Evolutionary conservation across 2,888 invertebrate genomes (phyloP), one percentile per base, ranked within the genome.

Genomic region (Erpobdella octoculata): DNA sequence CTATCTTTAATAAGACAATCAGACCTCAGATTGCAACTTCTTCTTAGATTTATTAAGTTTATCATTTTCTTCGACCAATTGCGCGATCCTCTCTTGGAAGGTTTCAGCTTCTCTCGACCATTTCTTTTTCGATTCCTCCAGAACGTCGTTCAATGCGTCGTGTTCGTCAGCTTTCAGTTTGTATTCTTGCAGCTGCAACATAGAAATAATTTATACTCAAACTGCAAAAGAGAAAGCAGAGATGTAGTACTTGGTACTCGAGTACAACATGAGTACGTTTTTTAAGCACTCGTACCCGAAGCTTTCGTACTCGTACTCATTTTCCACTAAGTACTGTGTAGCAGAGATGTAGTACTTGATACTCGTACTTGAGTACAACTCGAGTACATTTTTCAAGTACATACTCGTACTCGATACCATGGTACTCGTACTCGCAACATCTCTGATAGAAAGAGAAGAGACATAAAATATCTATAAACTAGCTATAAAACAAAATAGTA

Each of bases 111-210:
- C 82, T 28, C 80, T 74, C n/a, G 88, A 86, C 78, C 91, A 84
- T 85, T 92, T 91, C 87, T 95, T 97, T 79, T 91, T 89, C 78
- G 89, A 89, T 81, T 97, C 96, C 81, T 98, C 97, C n/a, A 94
- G 85, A 33, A 88, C 89, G 3, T 88, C 87, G 0, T 90, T 87
- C 58, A 88, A 88, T 80, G 91, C 90, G 0, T 89, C 87, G 81
- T 95, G 95, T 75, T 97, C 97, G 75, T 97, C 97, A 0, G 92
- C 91, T 82, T 92, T 92, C 86, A 94, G 94, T 85, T 93, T 93
- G 2, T 90, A 79, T 53, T 86, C 86, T 46, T 76, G 77, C 72
- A 84, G 76, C 82, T 86, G 78, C 18, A 18, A n/a, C n/a, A 41
- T 41, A 41, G 12, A 41, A 41, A n/a, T 41, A 41, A 41, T 15